Evolutionary conservation across 2,888 invertebrate genomes (phyloP), one percentile per base, ranked within the genome.

Genomic region (Oxytorus armatus): DNA sequence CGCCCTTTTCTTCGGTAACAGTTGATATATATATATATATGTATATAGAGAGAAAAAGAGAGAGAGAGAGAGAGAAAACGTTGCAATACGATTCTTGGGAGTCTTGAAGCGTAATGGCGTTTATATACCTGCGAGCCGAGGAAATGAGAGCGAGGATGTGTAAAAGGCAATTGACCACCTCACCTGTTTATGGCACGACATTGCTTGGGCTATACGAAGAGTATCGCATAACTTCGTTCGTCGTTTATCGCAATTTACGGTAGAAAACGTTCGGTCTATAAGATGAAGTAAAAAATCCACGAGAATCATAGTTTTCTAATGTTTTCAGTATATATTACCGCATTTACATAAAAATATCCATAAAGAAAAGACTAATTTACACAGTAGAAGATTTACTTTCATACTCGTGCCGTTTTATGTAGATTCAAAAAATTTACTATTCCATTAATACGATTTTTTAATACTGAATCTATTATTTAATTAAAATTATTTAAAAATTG

Each of bases 111-210:
- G 85, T 87, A 90, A 89, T 89, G 86, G 88, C 86, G 86, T 74
- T 85, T 83, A 79, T 63, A 65, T 44, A 53, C 44, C 53, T 55
- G 47, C 16, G 25, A 63, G 77, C 84, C 80, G 81, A 84, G 86
- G 68, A 86, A 89, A 89, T 86, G 89, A 87, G 90, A 89, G 87
- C 89, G 89, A 90, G 89, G 89, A 89, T 89, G 89, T 90, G 89
- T 89, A 90, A 89, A 89, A 90, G 90, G 90, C 90, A 89, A 89
- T 89, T 89, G 89, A 83, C 86, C 88, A 83, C 88, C 85, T 85
- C 84, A 63, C 89, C n/a, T n/a, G 81, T 87, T 89, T 90, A 89
- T 90, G 90, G 89, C 79, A 85, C 89, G 89, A 84, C 87, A 85
- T 86, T 86, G 77, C 75, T 70, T 18, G 14, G 49, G 21, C 55